Conservation (phyloP, 2,888 invertebrate species). For the Drosophila dives region DNA sequence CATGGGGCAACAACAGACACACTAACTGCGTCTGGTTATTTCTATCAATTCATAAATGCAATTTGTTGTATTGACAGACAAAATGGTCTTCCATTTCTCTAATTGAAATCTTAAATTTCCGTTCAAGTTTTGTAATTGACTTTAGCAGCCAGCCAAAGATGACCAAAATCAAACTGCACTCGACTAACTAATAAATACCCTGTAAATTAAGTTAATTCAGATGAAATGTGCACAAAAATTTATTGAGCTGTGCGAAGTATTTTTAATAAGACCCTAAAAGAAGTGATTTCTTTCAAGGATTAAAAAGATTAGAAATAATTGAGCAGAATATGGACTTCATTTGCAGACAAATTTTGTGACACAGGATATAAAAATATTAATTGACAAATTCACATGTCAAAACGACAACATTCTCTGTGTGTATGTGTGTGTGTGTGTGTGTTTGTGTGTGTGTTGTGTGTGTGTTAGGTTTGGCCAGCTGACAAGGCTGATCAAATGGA, state of each 20-base stretch:
- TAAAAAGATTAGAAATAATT: background rate
- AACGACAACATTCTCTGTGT: conserved; percentile 1
- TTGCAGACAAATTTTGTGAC: background rate
- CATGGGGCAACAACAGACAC: conserved; percentile 20
- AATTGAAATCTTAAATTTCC: conserved; percentile 84
- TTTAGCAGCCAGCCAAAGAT: conserved; percentile 45
- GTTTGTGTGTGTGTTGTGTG: conserved; percentile 6
- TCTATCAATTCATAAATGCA: conserved; percentile 69
- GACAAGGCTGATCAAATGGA: conserved; percentile 70
- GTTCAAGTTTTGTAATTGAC: conserved; percentile 84
- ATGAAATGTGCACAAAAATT: background rate
- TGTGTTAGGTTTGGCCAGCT: conserved; percentile 27
- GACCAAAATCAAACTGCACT: background rate
- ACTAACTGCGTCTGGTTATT: background rate
- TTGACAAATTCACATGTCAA: conserved; percentile 30
- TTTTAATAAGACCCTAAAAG: background rate
- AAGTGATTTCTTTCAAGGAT: too few species aligned
- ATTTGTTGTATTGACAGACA: conserved; percentile 74
- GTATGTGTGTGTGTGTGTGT: background rate
- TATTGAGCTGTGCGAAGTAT: background rate
- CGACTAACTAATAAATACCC: conserved; percentile 26
- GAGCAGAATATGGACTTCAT: background rate
- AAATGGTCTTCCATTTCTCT: conserved; percentile 41
- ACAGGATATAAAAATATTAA: conserved; percentile 40
- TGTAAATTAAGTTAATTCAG: background rate